Base-by-base conservation (phyloP, 2,888 invertebrate genomes). In the Cerastis rubricosa region DNA sequence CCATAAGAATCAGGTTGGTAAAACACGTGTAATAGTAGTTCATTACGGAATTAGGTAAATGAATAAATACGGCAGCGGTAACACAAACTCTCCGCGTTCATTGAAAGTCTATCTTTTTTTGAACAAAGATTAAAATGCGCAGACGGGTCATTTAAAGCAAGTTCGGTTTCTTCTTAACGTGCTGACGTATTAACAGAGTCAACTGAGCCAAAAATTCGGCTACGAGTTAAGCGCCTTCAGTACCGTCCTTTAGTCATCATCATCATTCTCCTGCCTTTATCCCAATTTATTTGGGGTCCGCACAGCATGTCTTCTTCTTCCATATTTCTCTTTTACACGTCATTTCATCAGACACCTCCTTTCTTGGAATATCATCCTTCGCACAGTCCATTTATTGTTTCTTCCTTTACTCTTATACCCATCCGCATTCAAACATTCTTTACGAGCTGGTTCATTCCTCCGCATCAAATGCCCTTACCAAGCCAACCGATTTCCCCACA, bases 11-110 rank as follows among this genome's bases (percentile, higher is more conserved):
- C 45, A 76, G 29, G n/a, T 40, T 29, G 2, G 22, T 68, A 35
- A 65, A 74, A 84, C 81, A 84, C 64, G 66, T 81, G 85, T 74
- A 70, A 70, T 71, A 72, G 72, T 80, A 80, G 78, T 79, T 87
- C 71, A 81, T 85, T 83, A 86, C 86, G 68, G 77, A 87, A 87
- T 85, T 83, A 83, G 86, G 88, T 85, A 85, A 87, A 89, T 82
- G 85, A 81, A 85, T 85, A 86, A 87, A 89, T 84, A 86, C 75
- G 61, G 80, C 67, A 69, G 65, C 74, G 70, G 89, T 85, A 87
- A 88, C 85, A 87, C 83, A 88, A 88, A 87, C 89, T 88, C 81
- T 81, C 69, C 66, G 71, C 49, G 79, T 83, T 71, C 83, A 86
- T 79, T 88, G 87, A 85, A 85, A 87, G 74, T 86, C 83, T 72